Base-by-base conservation (phyloP, 2,888 invertebrate species). In the Drosophila siamana region DNA sequence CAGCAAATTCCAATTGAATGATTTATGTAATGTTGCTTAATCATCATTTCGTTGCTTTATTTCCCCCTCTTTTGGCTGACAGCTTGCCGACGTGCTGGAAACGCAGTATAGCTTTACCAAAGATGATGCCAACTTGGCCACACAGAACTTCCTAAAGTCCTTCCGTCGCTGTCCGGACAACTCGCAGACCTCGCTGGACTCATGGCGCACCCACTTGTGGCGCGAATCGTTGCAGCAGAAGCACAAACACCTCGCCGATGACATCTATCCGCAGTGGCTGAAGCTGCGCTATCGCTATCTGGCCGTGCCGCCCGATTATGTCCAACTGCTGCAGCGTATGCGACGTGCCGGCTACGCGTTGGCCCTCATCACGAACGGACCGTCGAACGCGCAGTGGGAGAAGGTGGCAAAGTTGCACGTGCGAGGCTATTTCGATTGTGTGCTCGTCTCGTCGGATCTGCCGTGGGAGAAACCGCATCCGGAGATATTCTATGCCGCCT, bases 351-450 rank as follows among this genome's bases (percentile, higher is more conserved):
- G 90, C 48, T 97, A 96, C 92, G 93, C 95, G 79, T 93, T 97
- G 83, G 97, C 95, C 78, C 93, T 97, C 85, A 96, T 97, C 90
- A 97, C 97, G 80, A 97, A 97, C 92, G 97, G 97, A 48, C 96
- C 97, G 9, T 96, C 97, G 65, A 94, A 95, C 72, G 95, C 96
- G 33, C 97, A 97, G 92, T 97, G 97, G 97, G 97, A 97, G 93
- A 97, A 97, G 93, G 94, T 97, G 74, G 94, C 94, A 68, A 94
- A 94, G 77, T 93, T 97, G 74, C 94, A 94, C 55, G 93, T 97
- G 44, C 94, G 94, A 80, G 94, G 94, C 84, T 95, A 95, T 92
- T 97, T 97, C 92, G 96, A 97, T 92, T 94, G 95, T 86, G 94
- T 96, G 89, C 93, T 96, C 84, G 96, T 97, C 41, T 96, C 96